Evolutionary conservation across 1,140 invertebrate genomes (phyloP).

Genomic region (Drosophila pallidifrons): DNA sequence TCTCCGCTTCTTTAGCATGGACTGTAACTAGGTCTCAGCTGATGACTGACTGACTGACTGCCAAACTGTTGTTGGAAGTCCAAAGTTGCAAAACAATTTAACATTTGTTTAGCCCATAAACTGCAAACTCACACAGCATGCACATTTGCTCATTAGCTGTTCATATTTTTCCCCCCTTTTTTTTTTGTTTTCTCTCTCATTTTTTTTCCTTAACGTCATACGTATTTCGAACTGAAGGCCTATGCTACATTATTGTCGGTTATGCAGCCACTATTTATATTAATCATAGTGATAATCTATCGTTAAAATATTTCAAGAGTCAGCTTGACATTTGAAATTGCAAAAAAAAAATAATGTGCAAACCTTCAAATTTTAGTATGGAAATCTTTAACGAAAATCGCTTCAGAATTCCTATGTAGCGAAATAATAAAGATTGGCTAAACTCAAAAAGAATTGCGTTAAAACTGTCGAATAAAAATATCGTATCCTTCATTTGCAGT

Average conservation of each 20-base stretch:
- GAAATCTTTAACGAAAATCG: no score
- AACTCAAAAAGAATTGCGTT: no score
- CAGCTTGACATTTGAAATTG: neutral
- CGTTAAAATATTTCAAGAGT: neutral
- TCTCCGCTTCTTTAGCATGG: neutral
- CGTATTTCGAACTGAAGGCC: no score
- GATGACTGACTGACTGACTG: slow-evolving; percentile 22
- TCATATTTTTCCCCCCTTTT: neutral
- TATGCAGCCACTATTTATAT: neutral
- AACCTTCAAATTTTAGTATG: no score
- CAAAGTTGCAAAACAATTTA: slow-evolving; percentile 47
- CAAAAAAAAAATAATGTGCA: no score
- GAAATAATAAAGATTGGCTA: no score
- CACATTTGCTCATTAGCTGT: slow-evolving; percentile 31
- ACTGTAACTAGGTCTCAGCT: slow-evolving; percentile 2
- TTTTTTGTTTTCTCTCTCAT: neutral
- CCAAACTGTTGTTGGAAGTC: slow-evolving; percentile 18
- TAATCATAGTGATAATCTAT: slow-evolving; percentile 1
- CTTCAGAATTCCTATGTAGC: no score
- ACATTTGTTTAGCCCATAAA: slow-evolving; percentile 43
- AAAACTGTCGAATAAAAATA: no score
- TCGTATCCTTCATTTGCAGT: no score
- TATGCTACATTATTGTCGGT: neutral
- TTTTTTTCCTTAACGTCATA: neutral
- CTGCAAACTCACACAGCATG: neutral